A percentile compares a stretch with the other conserved stretches of the same genome.
Conservation (phyloP, 2,888 invertebrate species). For the Empis livida region DNA sequence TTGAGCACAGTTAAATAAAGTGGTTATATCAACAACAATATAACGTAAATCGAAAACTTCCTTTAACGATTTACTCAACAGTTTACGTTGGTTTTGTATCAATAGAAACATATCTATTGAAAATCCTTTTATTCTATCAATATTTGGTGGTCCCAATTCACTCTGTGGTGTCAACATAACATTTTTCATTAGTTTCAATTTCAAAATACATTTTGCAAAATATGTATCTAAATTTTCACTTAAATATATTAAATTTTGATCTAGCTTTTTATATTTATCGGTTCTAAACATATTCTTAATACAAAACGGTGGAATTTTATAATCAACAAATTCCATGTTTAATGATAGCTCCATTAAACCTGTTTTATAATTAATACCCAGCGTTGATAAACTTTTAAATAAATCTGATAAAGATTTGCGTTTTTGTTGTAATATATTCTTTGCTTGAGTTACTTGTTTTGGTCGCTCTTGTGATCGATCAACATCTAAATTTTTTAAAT, state of each 20-base stretch:
- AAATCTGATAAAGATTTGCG: constrained; percentile 73
- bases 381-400: constrained; percentile 60
- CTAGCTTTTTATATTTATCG: constrained; percentile 40
- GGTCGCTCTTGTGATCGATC: constrained; percentile 39
- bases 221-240: constrained; percentile 29
- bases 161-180: constrained; percentile 48
- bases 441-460: constrained; percentile 66
- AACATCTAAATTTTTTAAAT: constrained; percentile 42
- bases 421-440: constrained; percentile 72
- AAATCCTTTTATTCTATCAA: constrained; percentile 78
- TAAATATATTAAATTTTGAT: constrained; percentile 30
- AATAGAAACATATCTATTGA: constrained; percentile 60
- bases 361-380: constrained; percentile 70
- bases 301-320: constrained; percentile 57
- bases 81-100: constrained; percentile 51
- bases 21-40: constrained; percentile 32
- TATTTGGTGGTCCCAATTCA: constrained; percentile 67
- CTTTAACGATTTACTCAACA: constrained; percentile 44
- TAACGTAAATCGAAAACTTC: constrained; percentile 43
- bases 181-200: constrained; percentile 30
- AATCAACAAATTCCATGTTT: constrained; percentile 42
- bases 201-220: constrained; percentile 31
- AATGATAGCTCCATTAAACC: constrained; percentile 53
- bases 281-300: constrained; percentile 43
- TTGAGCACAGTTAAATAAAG: constrained; percentile 20